Evolutionary conservation across 1,140 invertebrate species (phyloP).

Genomic region (Drosophila ercepeae): DNA sequence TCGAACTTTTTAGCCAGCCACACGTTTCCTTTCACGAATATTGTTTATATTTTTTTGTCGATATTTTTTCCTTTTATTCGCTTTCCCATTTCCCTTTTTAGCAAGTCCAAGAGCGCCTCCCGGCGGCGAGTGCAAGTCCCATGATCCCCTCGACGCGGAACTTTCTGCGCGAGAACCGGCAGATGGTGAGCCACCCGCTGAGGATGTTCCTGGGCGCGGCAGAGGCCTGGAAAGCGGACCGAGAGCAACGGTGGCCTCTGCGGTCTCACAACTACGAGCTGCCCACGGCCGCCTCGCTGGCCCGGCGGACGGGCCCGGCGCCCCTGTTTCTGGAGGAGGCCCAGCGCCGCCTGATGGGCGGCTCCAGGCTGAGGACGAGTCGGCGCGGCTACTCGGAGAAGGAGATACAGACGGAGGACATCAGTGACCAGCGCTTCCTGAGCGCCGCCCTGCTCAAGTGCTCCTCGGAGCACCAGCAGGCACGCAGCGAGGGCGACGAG

Average conservation of each 20-base stretch:
- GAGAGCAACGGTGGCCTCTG: not conserved
- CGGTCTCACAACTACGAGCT: conserved; percentile 27
- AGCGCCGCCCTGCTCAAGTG: conserved; percentile 54
- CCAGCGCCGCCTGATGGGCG: not conserved
- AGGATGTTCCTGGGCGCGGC: not conserved
- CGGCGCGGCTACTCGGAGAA: conserved; percentile 39
- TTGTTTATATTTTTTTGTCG: conserved; percentile 21
- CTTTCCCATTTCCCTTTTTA: not conserved
- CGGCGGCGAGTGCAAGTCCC: not conserved
- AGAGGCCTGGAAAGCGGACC: not conserved
- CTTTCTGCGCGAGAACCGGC: conserved; percentile 53
- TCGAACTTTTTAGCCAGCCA: conserved; percentile 15
- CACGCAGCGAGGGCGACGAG: conserved; percentile 58
- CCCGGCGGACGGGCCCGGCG: conserved; percentile 1
- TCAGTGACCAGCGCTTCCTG: conserved; percentile 54
- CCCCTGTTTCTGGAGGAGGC: not conserved
- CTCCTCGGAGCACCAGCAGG: conserved; percentile 3
- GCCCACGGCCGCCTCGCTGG: conserved; percentile 35
- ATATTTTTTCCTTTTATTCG: not conserved
- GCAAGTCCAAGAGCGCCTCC: not conserved
- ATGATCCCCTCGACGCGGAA: conserved; percentile 27
- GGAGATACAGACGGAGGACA: conserved; percentile 65
- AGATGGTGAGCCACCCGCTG: conserved; percentile 21
- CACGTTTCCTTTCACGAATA: conserved; percentile 14
- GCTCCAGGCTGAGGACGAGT: not conserved